Evolutionary conservation across 2,113 vertebrate genomes (phyloP).

Genomic region (Amia ocellicauda): DNA sequence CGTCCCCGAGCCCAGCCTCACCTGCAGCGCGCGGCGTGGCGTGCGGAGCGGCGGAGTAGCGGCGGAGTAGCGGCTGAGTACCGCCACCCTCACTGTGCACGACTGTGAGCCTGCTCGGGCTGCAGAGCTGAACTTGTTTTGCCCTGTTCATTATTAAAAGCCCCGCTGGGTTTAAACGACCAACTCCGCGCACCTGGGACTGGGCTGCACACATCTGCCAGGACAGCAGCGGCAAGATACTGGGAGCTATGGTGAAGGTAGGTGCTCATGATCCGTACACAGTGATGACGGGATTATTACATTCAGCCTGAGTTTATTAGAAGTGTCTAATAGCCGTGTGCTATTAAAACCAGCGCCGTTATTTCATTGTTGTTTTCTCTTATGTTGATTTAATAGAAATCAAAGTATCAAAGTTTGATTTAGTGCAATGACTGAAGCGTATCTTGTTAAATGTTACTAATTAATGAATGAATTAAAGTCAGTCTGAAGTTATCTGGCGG

Average conservation of each 20-base stretch:
- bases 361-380: neutral
- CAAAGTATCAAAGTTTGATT: neutral
- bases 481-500: too few species aligned
- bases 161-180: neutral
- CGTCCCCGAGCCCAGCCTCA: too few species aligned
- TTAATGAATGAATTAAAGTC: too few species aligned
- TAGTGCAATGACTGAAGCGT: neutral
- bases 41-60: too few species aligned
- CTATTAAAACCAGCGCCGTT: neutral
- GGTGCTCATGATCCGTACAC: neutral
- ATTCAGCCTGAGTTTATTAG: neutral
- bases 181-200: constrained; percentile 14
- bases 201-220: constrained; percentile 17
- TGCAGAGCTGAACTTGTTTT: neutral
- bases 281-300: constrained; percentile 54
- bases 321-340: too few species aligned
- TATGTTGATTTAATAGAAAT: neutral
- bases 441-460: too few species aligned
- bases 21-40: too few species aligned
- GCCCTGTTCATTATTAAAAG: too few species aligned
- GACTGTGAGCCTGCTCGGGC: too few species aligned
- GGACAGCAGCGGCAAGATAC: constrained; percentile 21
- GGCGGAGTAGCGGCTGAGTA: too few species aligned
- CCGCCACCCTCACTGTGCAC: too few species aligned
- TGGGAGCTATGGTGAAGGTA: constrained; percentile 44